Percentiles rank a stretch among this genome's conserved stretches.
These are phyloP conservation scores for Mythimna ferrago DNA, from an alignment of 2,888 invertebrate genomes.

Conservation along the genomic window DNA sequence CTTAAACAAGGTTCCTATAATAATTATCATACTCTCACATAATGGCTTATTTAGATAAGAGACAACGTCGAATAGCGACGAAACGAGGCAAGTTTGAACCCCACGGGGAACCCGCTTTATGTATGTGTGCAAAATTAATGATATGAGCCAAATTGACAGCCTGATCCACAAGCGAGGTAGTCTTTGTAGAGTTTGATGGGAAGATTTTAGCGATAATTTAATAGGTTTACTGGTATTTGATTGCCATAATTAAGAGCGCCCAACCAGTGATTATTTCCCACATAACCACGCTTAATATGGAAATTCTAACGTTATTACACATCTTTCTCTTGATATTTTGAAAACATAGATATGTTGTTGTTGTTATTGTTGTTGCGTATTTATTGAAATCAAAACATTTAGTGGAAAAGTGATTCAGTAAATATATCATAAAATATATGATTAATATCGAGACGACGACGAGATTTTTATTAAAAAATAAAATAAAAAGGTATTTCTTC, in stretches of 20 bases:
- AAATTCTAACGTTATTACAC: too few species aligned
- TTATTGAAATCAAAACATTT: too few species aligned
- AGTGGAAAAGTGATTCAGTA: too few species aligned
- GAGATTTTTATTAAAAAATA: too few species aligned
- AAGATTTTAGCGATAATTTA: constrained; percentile 4
- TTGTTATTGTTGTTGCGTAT: too few species aligned
- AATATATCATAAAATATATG: too few species aligned
- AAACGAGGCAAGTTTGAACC: constrained; percentile 51
- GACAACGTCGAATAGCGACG: constrained; percentile 10
- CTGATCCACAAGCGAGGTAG: constrained; percentile 29
- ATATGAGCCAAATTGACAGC: constrained; percentile 59
- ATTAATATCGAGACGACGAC: too few species aligned
- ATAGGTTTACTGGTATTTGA: constrained; percentile 5
- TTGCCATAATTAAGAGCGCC: background rate
- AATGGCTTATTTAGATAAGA: constrained; percentile 60
- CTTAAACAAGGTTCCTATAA: constrained; percentile 45
- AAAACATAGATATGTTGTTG: too few species aligned
- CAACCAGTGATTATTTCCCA: too few species aligned
- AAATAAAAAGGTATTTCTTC: too few species aligned
- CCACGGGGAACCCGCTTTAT: constrained; percentile 34
- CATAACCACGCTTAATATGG: too few species aligned
- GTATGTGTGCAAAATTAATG: constrained; percentile 52
- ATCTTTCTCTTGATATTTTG: too few species aligned
- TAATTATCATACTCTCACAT: constrained; percentile 43
- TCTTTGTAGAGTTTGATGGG: constrained; percentile 3